Evolutionary conservation across 2,888 invertebrate species (phyloP), one percentile per base, ranked within the genome.

Genomic region (Cataglyphis cursor): DNA sequence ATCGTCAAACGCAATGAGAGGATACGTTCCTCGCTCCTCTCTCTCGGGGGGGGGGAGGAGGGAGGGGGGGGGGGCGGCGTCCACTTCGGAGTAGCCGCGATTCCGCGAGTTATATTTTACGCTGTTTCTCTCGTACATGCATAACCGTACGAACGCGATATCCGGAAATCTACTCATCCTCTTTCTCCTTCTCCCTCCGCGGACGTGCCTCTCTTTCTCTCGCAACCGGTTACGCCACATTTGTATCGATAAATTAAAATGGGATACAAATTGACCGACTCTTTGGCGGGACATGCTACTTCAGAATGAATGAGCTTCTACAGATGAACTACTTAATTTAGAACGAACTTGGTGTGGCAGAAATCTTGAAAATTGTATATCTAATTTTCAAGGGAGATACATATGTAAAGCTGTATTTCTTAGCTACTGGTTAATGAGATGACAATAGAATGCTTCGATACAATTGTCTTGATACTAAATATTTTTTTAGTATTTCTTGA

Each of bases 231-330:
- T 88, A 82, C 72, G 72, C 82, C 66, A 84, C 86, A 80, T 84
- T 85, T 83, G 83, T 81, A 82, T 83, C 90, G 90, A 90, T 90
- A 89, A 90, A 90, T 90, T 85, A 82, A 51, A 73, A 82, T 72
- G 86, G 83, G 82, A 82, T 87, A 85, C 78, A 81, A 64, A 78
- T 59, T 62, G 81, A 64, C 74, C 84, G 48, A 61, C 38, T 83
- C 83, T 88, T 86, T 72, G 87, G 76, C 76, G 41, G 74, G 64
- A 82, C 76, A 38, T 70, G 66, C 24, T 57, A 78, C n/a, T 28
- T 28, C 38, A 62, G 28, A n/a, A 15, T 44, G 28, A 15, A 15
- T 62, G 31, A 70, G 44, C 54, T 66, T 51, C 8, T 6, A 35
- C 51, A 54, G 35, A 54, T 70, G 51, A 70, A 38, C 38, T 59